A percentile compares a stretch with the other conserved stretches of the same genome.
Conservation (phyloP, 2,888 invertebrate genomes). For the Agrilus mali region DNA sequence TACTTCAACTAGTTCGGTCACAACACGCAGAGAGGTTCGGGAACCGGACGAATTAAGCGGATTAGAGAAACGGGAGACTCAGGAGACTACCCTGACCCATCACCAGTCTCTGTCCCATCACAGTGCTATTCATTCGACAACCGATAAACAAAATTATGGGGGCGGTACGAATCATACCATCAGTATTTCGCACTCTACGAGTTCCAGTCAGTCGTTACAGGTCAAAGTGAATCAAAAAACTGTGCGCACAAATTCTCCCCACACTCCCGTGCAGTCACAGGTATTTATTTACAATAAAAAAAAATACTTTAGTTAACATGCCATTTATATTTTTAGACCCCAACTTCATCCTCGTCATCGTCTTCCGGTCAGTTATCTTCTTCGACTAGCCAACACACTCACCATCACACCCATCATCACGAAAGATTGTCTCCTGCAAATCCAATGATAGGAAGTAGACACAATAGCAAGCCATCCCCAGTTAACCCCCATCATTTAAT, state of each 20-base stretch:
- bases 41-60: constrained; percentile 36
- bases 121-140: constrained; percentile 51
- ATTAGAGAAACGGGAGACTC: constrained; percentile 47
- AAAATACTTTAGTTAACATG: no score
- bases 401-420: constrained; percentile 53
- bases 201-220: constrained; percentile 50
- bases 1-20: constrained; percentile 58
- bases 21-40: constrained; percentile 52
- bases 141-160: constrained; percentile 44
- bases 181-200: constrained; percentile 55
- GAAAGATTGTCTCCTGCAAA: constrained; percentile 47
- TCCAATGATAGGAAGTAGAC: constrained; percentile 38
- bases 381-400: constrained; percentile 45
- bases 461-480: constrained; percentile 33
- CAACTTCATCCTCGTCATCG: background rate
- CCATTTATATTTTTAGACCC: background rate
- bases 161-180: constrained; percentile 36
- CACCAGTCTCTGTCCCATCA: constrained; percentile 54
- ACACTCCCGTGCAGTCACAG: constrained; percentile 16
- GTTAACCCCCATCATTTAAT: constrained; percentile 43
- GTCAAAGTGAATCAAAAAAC: constrained; percentile 34
- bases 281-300: constrained; percentile 1
- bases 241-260: constrained; percentile 29
- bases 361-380: constrained; percentile 18
- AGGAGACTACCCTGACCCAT: constrained; percentile 52